Percentiles rank a stretch among this genome's conserved stretches.
These are phyloP conservation scores for Eurosta solidaginis DNA, from an alignment of 1,140 invertebrate genomes.

Conservation along the genomic window DNA sequence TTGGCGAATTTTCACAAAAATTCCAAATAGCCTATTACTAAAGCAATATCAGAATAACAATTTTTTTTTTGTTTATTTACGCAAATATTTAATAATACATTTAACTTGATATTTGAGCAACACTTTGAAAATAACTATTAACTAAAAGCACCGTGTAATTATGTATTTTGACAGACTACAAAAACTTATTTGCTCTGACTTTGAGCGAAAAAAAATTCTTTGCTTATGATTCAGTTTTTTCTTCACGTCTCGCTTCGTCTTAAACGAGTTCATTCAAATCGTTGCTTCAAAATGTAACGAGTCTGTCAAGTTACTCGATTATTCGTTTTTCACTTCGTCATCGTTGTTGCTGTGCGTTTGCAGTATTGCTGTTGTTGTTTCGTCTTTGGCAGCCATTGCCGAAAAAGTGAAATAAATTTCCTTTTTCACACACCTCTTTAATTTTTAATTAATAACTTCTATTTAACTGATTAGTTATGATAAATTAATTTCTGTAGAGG, in stretches of 20 bases:
- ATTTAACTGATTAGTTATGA: neutral
- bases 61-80: neutral
- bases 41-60: neutral
- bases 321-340: slow-evolving; percentile 34
- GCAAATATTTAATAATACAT: neutral
- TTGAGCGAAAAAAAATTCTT: slow-evolving; percentile 21
- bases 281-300: neutral
- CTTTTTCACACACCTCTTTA: slow-evolving; percentile 26
- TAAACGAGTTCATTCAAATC: neutral
- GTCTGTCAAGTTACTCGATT: slow-evolving; percentile 13
- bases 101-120: neutral
- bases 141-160: neutral
- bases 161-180: slow-evolving; percentile 9
- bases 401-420: slow-evolving; percentile 26
- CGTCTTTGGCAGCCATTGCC: slow-evolving; percentile 30
- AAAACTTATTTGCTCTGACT: slow-evolving; percentile 14
- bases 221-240: slow-evolving; percentile 19
- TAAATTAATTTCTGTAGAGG: no score
- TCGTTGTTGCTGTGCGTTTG: slow-evolving; percentile 28
- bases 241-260: slow-evolving; percentile 14
- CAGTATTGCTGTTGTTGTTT: neutral
- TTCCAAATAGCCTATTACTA: neutral
- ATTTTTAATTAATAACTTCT: neutral
- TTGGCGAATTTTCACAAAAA: neutral
- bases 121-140: neutral